Conservation (phyloP, 1,140 invertebrate genomes). For the Carposina sasakii region DNA sequence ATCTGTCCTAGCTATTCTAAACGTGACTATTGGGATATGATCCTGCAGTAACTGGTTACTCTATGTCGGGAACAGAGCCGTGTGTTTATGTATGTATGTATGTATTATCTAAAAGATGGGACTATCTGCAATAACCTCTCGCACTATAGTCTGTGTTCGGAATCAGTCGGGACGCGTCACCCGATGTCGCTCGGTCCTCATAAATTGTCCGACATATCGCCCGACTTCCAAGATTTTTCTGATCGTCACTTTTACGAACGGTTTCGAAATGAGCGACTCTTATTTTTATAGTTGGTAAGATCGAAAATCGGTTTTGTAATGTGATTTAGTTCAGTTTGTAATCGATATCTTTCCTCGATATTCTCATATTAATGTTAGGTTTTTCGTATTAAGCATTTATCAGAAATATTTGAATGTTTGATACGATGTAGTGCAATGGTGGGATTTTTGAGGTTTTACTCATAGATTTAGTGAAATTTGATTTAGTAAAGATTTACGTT, state of each 20-base stretch:
- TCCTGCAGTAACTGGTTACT: too few relatives aligned
- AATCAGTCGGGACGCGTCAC: slow-evolving; percentile 53
- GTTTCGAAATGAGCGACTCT: background rate
- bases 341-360: slow-evolving; percentile 41
- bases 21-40: too few relatives aligned
- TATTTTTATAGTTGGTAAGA: slow-evolving; percentile 23
- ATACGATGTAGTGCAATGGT: background rate
- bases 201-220: slow-evolving; percentile 59
- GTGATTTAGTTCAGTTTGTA: slow-evolving; percentile 17
- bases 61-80: too few relatives aligned
- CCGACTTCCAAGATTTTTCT: slow-evolving; percentile 46
- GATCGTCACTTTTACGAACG: slow-evolving; percentile 1
- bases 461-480: slow-evolving; percentile 33
- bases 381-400: slow-evolving; percentile 45
- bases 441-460: slow-evolving; percentile 29
- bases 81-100: too few relatives aligned
- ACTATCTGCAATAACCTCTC: too few relatives aligned
- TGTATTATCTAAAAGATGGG: too few relatives aligned
- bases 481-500: too few relatives aligned
- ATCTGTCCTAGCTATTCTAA: too few relatives aligned
- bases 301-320: slow-evolving; percentile 14
- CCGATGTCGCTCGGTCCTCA: slow-evolving; percentile 36
- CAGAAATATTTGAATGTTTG: slow-evolving; percentile 34
- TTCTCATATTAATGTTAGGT: slow-evolving; percentile 56
- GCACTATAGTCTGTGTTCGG: too few relatives aligned